Conservation (phyloP, 2,113 vertebrate genomes). For the Tylochromis polylepis region DNA sequence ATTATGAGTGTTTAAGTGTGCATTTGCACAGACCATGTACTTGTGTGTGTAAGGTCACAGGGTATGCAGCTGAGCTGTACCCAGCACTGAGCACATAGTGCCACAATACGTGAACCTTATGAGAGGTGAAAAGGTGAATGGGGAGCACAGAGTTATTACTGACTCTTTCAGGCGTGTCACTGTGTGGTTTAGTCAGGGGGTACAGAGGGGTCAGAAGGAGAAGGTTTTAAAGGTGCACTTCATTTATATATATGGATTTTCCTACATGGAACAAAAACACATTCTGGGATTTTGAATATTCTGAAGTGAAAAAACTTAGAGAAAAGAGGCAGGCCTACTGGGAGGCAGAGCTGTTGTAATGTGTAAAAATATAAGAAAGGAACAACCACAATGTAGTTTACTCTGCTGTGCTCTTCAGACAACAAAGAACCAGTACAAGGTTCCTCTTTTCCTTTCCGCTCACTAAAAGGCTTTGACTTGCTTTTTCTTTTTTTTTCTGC, state of each 20-base stretch:
- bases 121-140: conserved; percentile 50
- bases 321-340: neutral
- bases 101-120: conserved; percentile 20
- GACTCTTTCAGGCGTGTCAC: neutral
- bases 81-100: neutral
- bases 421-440: conserved; percentile 2
- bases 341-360: neutral
- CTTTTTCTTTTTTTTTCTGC: neutral
- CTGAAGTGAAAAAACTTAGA: neutral
- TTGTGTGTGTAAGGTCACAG: neutral
- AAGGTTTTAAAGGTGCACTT: neutral
- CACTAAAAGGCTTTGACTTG: conserved; percentile 13
- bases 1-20: neutral
- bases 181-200: neutral
- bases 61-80: neutral
- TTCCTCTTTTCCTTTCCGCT: neutral
- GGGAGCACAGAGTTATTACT: conserved; percentile 7
- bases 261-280: neutral
- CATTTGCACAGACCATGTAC: neutral
- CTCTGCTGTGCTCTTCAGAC: conserved; percentile 1
- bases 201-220: neutral
- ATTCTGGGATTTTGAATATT: neutral
- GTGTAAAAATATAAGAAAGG: neutral
- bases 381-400: conserved; percentile 8
- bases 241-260: neutral